phyloP scores from a whole-genome alignment of 2,797 vertebrate genomes.

The Leptoclinus maculatus region DNA sequence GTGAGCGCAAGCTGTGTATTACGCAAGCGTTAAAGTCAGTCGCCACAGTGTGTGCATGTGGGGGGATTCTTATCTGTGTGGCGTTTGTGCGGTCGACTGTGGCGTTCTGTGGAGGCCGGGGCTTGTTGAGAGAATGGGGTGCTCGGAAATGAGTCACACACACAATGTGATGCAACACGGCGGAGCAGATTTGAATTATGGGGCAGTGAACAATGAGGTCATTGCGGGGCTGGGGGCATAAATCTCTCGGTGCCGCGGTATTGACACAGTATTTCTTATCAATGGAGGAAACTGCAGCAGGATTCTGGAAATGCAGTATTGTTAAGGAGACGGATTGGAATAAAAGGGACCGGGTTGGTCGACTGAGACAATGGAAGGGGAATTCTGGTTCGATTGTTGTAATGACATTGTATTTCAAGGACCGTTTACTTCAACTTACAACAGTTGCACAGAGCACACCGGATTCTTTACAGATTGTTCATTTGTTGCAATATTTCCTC shows the following conservation, averaged over 20 bases:
- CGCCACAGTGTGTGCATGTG: constrained; percentile 47
- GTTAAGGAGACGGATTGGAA: constrained; percentile 55
- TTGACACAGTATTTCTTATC: constrained; percentile 73
- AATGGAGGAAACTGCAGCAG: constrained; percentile 67
- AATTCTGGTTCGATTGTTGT: constrained; percentile 48
- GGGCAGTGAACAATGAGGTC: constrained; percentile 83
- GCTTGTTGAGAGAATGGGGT: constrained; percentile 71
- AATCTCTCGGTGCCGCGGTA: constrained; percentile 64
- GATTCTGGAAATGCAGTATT: constrained; percentile 58
- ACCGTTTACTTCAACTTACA: constrained; percentile 20
- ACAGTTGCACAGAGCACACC: neutral
- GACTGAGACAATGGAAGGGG: constrained; percentile 64
- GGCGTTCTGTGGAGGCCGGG: constrained; percentile 40
- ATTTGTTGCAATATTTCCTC: constrained; percentile 14
- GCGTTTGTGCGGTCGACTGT: constrained; percentile 52
- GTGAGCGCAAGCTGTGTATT: neutral
- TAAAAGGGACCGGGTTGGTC: constrained; percentile 15
- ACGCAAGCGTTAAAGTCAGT: constrained; percentile 50
- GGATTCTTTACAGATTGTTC: constrained; percentile 21
- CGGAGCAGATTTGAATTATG: constrained; percentile 82
- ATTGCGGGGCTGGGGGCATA: constrained; percentile 75
- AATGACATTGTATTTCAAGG: constrained; percentile 29
- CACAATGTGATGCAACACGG: constrained; percentile 79
- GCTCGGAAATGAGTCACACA: constrained; percentile 78
- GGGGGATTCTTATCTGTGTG: constrained; percentile 42